Base-by-base conservation (phyloP, 2,888 invertebrate genomes). In the Drosophila pseudotakahashii region DNA sequence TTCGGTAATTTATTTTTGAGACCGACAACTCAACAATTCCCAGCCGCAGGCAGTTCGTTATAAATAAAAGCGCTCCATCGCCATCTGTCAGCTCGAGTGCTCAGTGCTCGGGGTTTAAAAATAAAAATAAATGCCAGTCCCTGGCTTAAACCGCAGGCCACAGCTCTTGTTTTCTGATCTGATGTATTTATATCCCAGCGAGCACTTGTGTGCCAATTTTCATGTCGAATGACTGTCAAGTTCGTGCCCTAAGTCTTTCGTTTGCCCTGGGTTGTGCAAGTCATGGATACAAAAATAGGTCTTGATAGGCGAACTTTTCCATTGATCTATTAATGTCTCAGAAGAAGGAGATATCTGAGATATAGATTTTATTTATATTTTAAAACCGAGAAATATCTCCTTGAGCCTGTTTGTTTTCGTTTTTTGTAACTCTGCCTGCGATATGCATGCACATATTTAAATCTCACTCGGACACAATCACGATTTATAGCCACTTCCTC, bases 211-310 rank as follows among this genome's bases (percentile, higher is more conserved):
- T 55, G 61, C 44, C 76, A 75, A 69, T 55, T 48, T 37, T 59
- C 58, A 41, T 51, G 51, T 69, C 51, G 67, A 68, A 66, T 80
- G 81, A 81, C 81, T 79, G 68, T 67, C 77, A 75, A 78, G 87
- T 81, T 87, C 71, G 77, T 58, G 53, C 14, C 72, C 74, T 69
- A 62, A 76, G 62, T 78, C 72, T 76, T 78, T 70, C 45, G 45
- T 57, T 62, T 55, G 47, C 26, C 2, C 30, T 14, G 42, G n/a
- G n/a, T 19, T 14, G 3, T 45, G 60, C 73, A 47, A 62, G 61
- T 64, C 64, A 34, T 11, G 34, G 11, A 3, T 34, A 39, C 67
- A 62, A 77, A 78, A 81, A 76, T 84, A 79, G 77, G 79, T 75
- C 54, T 67, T 16, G 32, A 41, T 32, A 4, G 6, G 39, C 19